These are phyloP conservation scores for Tuberolachnus salignus DNA, from an alignment of 2,888 invertebrate species.

Conservation along the genomic window DNA sequence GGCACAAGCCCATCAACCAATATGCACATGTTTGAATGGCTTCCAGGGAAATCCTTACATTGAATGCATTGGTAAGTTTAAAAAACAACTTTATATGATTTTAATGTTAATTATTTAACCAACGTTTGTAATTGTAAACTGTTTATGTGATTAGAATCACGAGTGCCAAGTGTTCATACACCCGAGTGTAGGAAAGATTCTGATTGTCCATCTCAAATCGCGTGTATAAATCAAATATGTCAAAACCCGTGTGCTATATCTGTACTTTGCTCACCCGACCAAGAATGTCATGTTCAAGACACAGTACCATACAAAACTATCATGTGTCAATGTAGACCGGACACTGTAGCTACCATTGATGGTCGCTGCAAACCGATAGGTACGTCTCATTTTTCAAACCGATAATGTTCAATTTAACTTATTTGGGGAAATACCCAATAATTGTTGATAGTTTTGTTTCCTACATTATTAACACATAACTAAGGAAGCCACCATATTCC, in stretches of 20 bases:
- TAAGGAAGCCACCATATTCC: too few relatives aligned
- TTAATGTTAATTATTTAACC: neutral
- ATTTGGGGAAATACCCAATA: too few relatives aligned
- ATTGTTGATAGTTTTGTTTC: too few relatives aligned
- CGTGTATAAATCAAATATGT: constrained; percentile 79
- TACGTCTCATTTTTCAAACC: constrained; percentile 14
- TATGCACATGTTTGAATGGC: constrained; percentile 78
- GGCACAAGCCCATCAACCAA: constrained; percentile 76
- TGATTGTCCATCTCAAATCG: constrained; percentile 76
- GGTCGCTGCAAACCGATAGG: constrained; percentile 72
- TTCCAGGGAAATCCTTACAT: constrained; percentile 80
- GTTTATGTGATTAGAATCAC: constrained; percentile 57
- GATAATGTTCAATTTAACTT: neutral
- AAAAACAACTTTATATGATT: constrained; percentile 59
- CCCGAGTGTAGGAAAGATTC: constrained; percentile 77
- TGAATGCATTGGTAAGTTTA: constrained; percentile 68
- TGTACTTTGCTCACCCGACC: constrained; percentile 77
- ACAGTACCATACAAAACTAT: constrained; percentile 81
- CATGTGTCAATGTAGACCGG: constrained; percentile 84
- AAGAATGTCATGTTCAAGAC: constrained; percentile 79
- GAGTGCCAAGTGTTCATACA: constrained; percentile 59
- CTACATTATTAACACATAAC: too few relatives aligned
- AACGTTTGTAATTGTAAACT: neutral
- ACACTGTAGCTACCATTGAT: constrained; percentile 75
- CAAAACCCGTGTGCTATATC: constrained; percentile 77